Percentiles rank a stretch among this genome's conserved stretches.
These are phyloP conservation scores for Cerceris ruficornis DNA, from an alignment of 2,888 invertebrate genomes.

Conservation along the genomic window DNA sequence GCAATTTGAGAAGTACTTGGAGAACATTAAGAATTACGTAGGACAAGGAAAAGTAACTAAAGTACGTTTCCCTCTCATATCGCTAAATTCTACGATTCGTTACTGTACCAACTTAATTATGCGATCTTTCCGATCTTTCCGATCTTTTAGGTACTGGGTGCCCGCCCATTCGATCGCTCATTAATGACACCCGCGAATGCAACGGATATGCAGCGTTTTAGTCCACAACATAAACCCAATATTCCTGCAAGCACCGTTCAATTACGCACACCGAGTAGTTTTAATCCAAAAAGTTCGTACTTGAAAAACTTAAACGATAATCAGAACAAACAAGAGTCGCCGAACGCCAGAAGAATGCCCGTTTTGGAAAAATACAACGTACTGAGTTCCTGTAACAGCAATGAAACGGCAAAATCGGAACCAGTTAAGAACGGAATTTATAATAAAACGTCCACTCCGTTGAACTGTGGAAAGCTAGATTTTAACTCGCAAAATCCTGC, in stretches of 20 bases:
- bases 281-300: constrained; percentile 69
- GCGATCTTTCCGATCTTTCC: not conserved
- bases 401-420: constrained; percentile 34
- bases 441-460: not conserved
- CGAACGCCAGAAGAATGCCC: constrained; percentile 4
- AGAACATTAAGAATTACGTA: constrained; percentile 87
- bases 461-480: not conserved
- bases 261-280: constrained; percentile 78
- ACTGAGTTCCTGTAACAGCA: not conserved
- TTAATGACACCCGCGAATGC: constrained; percentile 75
- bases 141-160: constrained; percentile 69
- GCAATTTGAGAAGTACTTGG: constrained; percentile 83
- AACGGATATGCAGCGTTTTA: constrained; percentile 72
- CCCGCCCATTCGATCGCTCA: constrained; percentile 71
- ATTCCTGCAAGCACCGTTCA: constrained; percentile 57
- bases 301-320: constrained; percentile 20
- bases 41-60: constrained; percentile 89
- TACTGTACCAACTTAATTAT: constrained; percentile 3
- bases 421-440: constrained; percentile 17
- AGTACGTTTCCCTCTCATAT: constrained; percentile 81
- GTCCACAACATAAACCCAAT: constrained; percentile 67
- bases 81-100: constrained; percentile 8
- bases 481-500: constrained; percentile 1
- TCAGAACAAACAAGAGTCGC: constrained; percentile 14
- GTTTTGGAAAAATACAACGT: constrained; percentile 23